A percentile compares a stretch with the other conserved stretches of the same genome.
These are phyloP conservation scores for Drosophila baimaii DNA, from an alignment of 1,140 invertebrate species.

Conservation along the genomic window DNA sequence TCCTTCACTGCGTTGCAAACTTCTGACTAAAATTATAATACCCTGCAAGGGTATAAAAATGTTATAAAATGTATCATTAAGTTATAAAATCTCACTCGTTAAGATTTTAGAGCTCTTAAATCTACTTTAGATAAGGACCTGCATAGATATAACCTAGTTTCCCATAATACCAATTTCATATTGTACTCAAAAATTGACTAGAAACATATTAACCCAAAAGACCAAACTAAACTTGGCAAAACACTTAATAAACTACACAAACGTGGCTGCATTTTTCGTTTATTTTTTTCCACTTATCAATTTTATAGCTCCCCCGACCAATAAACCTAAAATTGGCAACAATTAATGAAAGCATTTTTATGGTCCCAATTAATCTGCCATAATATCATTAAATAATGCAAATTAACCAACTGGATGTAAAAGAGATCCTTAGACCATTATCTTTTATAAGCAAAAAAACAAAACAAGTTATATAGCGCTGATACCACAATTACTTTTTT, in stretches of 20 bases:
- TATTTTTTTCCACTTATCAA: slow-evolving; percentile 9
- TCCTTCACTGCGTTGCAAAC: no score
- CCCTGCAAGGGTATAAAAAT: no score
- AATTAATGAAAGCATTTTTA: slow-evolving; percentile 4
- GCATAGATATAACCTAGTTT: no score
- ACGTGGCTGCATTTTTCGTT: not conserved
- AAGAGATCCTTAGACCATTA: not conserved
- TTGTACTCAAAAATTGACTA: no score
- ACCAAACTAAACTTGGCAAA: not conserved
- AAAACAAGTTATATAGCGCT: not conserved
- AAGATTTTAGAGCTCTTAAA: no score
- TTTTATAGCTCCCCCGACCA: not conserved
- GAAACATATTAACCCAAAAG: no score
- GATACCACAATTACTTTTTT: not conserved
- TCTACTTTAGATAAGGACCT: no score
- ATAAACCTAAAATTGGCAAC: slow-evolving; percentile 22
- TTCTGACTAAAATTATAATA: no score
- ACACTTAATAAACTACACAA: not conserved
- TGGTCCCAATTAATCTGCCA: not conserved
- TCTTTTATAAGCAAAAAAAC: not conserved
- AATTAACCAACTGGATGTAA: not conserved
- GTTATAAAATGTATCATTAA: no score
- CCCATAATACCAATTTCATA: no score
- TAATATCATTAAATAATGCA: slow-evolving; percentile 4
- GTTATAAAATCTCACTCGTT: no score